A percentile compares a stretch with the other conserved stretches of the same genome.
phyloP scores from a whole-genome alignment of 2,797 vertebrate species.

The Diplodus sargus region DNA sequence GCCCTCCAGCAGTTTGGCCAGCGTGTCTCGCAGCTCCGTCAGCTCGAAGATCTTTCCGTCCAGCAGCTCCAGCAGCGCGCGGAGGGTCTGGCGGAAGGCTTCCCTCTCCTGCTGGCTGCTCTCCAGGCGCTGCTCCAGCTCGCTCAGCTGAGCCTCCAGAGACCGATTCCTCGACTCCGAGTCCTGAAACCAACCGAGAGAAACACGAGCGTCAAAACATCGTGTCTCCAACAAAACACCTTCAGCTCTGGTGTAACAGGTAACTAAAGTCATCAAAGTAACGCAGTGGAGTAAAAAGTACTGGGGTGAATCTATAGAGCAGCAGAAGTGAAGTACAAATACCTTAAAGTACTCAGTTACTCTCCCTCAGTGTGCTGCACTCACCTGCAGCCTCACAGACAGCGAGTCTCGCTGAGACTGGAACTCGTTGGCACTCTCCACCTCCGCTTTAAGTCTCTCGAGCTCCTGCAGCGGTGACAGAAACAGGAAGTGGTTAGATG shows the following conservation, averaged over 20 bases:
- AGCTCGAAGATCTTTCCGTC: slow-evolving; percentile 98
- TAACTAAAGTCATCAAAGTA: too few relatives aligned
- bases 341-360: too few relatives aligned
- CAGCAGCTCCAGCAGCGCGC: slow-evolving; percentile 96
- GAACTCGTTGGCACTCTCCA: slow-evolving; percentile 91
- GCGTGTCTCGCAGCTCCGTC: slow-evolving; percentile 94
- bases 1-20: slow-evolving; percentile 93
- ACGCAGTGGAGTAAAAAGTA: too few relatives aligned
- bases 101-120: slow-evolving; percentile 92
- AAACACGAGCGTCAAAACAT: neutral
- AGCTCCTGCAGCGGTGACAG: slow-evolving; percentile 87
- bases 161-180: slow-evolving; percentile 92
- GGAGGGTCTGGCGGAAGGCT: slow-evolving; percentile 92
- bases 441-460: slow-evolving; percentile 93
- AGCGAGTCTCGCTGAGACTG: slow-evolving; percentile 91
- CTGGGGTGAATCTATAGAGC: too few relatives aligned
- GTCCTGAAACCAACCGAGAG: slow-evolving; percentile 80
- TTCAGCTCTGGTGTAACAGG: too few relatives aligned
- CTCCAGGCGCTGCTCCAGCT: slow-evolving; percentile 94
- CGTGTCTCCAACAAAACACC: too few relatives aligned
- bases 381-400: slow-evolving; percentile 90
- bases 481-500: neutral
- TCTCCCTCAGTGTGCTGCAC: neutral
- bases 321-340: too few relatives aligned
- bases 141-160: slow-evolving; percentile 91